A percentile compares a stretch with the other conserved stretches of the same genome.
Conservation (phyloP, 2,113 vertebrate species). For the Paraplagusia blochii region DNA sequence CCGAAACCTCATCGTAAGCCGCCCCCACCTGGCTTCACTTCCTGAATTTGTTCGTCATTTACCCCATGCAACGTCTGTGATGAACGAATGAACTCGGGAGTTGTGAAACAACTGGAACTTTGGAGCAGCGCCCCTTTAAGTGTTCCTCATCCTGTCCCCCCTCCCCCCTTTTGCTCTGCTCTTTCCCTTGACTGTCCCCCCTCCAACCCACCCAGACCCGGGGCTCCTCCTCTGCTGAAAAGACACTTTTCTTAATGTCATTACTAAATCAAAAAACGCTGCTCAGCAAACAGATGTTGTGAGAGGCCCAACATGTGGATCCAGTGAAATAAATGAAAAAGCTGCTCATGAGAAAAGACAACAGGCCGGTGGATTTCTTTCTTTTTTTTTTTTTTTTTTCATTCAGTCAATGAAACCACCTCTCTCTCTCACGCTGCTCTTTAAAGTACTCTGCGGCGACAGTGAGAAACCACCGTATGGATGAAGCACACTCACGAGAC, state of each 20-base stretch:
- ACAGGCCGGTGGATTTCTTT: neutral
- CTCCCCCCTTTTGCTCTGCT: slow-evolving; percentile 14
- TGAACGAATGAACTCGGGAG: slow-evolving; percentile 61
- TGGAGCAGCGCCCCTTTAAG: slow-evolving; percentile 59
- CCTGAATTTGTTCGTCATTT: slow-evolving; percentile 69
- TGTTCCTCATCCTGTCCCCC: slow-evolving; percentile 66
- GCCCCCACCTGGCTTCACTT: slow-evolving; percentile 60
- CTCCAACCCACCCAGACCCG: slow-evolving; percentile 33
- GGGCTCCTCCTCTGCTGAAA: slow-evolving; percentile 62
- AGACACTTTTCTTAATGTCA: slow-evolving; percentile 72
- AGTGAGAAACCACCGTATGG: slow-evolving; percentile 26
- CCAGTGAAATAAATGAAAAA: slow-evolving; percentile 46
- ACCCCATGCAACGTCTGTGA: slow-evolving; percentile 62
- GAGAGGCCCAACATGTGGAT: slow-evolving; percentile 56
- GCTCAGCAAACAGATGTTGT: slow-evolving; percentile 71
- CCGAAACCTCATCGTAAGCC: slow-evolving; percentile 60
- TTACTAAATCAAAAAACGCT: slow-evolving; percentile 70
- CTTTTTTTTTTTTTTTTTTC: slow-evolving; percentile 3
- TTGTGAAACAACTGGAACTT: slow-evolving; percentile 70
- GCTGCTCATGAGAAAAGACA: slow-evolving; percentile 46
- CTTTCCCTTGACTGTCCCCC: slow-evolving; percentile 40
- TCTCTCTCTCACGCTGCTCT: slow-evolving; percentile 9
- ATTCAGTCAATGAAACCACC: slow-evolving; percentile 22
- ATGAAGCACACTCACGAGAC: slow-evolving; percentile 11
- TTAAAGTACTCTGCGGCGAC: slow-evolving; percentile 18